Evolutionary conservation across 2,113 vertebrate genomes (phyloP), one percentile per base, ranked within the genome.

Genomic region (Amblyopsis rosae): DNA sequence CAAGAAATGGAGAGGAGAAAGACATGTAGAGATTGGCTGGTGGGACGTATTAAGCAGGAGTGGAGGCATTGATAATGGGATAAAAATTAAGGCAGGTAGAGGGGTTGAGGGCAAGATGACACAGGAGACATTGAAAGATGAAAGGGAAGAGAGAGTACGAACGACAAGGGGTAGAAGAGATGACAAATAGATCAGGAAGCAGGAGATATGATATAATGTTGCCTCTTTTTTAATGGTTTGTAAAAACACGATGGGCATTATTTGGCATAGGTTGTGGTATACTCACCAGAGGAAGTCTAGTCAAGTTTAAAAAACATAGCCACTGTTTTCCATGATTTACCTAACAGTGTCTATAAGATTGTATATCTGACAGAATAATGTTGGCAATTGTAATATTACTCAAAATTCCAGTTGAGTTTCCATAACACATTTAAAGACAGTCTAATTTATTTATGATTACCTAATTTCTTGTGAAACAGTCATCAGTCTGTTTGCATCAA

Each of bases 1-100:
- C 85, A 85, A 86, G 82, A 89, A 85, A 88, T 77, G 68, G 80
- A 86, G 70, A 85, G 74, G 74, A 80, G 73, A 62, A 79, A 76
- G 76, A 73, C 72, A 67, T 74, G 64, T 80, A 71, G 62, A 73
- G 75, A 81, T 62, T 74, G 81, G 76, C 85, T 79, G 67, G 77
- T 79, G 64, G 69, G 82, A 65, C 64, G 83, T 75, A 15, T 79
- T 83, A 82, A 69, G 73, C 55, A 59, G 81, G 66, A 73, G 54
- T 26, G 72, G 49, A 55, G 69, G 56, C 69, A 82, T 55, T 57
- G 79, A 70, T 86, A 86, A 90, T 81, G 82, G 70, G 57, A 70
- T 53, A 71, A 71, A 84, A 77, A 26, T 53, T 59, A 71, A 76
- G 62, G 76, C 81, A 73, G 73, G 61, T 70, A 75, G 55, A 74